A percentile compares a stretch with the other conserved stretches of the same genome.
phyloP scores from a whole-genome alignment of 2,797 vertebrate species.

The Hemibagrus guttatus region DNA sequence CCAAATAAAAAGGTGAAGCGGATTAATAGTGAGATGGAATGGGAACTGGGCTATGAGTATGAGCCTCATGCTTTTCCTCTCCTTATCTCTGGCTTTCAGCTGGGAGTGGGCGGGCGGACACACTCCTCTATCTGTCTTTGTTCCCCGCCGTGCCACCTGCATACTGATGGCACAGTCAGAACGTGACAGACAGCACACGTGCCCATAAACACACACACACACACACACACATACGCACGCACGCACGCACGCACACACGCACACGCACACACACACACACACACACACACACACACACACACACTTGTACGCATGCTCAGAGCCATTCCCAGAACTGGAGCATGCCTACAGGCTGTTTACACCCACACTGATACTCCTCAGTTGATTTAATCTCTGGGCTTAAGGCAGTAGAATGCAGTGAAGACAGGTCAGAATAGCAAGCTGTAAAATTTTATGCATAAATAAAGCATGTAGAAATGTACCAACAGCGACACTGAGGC shows the following conservation, averaged over 20 bases:
- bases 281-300: background rate
- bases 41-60: conserved; percentile 44
- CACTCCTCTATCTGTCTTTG: conserved; percentile 60
- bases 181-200: conserved; percentile 50
- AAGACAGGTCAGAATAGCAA: conserved; percentile 26
- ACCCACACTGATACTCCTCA: conserved; percentile 44
- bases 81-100: conserved; percentile 73
- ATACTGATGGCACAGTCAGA: conserved; percentile 66
- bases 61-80: conserved; percentile 47
- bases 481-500: background rate
- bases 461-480: background rate
- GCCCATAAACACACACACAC: conserved; percentile 34
- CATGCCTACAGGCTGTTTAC: conserved; percentile 52
- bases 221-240: conserved; percentile 23
- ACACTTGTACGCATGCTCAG: background rate
- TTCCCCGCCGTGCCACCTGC: conserved; percentile 61
- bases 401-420: conserved; percentile 36
- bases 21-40: conserved; percentile 57
- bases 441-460: conserved; percentile 32
- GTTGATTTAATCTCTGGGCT: conserved; percentile 55
- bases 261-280: conserved; percentile 17
- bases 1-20: conserved; percentile 45
- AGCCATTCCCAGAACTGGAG: conserved; percentile 29
- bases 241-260: conserved; percentile 1
- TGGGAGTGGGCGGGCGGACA: conserved; percentile 59